These are phyloP conservation scores for Drosophila insularis DNA, from an alignment of 1,140 invertebrate species.

Conservation along the genomic window DNA sequence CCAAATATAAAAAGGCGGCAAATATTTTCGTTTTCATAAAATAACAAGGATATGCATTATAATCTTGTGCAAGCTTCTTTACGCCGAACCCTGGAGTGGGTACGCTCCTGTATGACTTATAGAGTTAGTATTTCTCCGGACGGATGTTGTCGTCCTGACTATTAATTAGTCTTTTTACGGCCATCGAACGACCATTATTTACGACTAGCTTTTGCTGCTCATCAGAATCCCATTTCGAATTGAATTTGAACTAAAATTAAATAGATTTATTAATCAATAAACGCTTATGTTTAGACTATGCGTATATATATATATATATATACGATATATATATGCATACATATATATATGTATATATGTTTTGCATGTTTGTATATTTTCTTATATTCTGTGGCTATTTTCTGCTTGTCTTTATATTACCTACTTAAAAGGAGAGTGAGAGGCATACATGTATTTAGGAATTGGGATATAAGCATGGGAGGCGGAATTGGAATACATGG, in stretches of 20 bases:
- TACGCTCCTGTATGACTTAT: slow-evolving; percentile 17
- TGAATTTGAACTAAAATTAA: slow-evolving; percentile 72
- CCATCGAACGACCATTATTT: slow-evolving; percentile 17
- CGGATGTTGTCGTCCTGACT: not conserved
- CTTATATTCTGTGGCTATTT: slow-evolving; percentile 41
- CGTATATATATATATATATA: slow-evolving; percentile 13
- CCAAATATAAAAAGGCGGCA: slow-evolving; percentile 37
- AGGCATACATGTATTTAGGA: not conserved
- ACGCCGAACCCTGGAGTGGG: not conserved
- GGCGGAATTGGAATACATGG: not conserved
- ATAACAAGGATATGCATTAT: not conserved
- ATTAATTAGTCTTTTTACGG: slow-evolving; percentile 33
- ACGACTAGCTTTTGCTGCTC: slow-evolving; percentile 13
- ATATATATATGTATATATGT: not conserved
- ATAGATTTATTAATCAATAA: slow-evolving; percentile 81
- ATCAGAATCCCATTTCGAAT: slow-evolving; percentile 28
- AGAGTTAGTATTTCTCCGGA: slow-evolving; percentile 26
- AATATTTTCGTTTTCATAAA: slow-evolving; percentile 64
- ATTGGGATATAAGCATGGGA: not conserved
- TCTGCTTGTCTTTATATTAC: slow-evolving; percentile 47
- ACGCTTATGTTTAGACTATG: slow-evolving; percentile 71
- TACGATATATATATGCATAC: not conserved
- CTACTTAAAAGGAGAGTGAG: slow-evolving; percentile 2
- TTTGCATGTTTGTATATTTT: slow-evolving; percentile 9
- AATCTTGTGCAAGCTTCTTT: slow-evolving; percentile 25